phyloP scores from a whole-genome alignment of 2,888 invertebrate genomes.

The Terebella lapidaria region DNA sequence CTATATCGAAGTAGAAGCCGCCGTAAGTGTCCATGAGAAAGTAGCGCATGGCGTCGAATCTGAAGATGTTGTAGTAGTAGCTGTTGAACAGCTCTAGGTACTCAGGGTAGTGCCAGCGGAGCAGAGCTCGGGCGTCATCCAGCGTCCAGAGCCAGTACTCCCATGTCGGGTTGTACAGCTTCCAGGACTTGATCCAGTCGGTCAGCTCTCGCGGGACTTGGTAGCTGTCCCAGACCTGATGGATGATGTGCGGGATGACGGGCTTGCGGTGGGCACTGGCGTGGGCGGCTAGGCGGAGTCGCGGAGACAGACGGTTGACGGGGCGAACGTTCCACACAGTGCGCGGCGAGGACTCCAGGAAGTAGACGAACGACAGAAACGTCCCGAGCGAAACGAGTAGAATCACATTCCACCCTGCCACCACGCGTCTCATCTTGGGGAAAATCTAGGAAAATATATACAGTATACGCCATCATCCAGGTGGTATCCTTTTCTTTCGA shows the following conservation, averaged over 20 bases:
- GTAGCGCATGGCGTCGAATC: constrained; percentile 26
- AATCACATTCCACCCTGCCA: too few relatives aligned
- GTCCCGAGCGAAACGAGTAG: too few relatives aligned
- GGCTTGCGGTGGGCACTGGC: too few relatives aligned
- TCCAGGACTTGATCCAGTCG: constrained; percentile 35
- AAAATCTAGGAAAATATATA: too few relatives aligned
- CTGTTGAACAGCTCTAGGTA: constrained; percentile 16
- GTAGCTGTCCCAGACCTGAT: constrained; percentile 25
- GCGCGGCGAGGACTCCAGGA: too few relatives aligned
- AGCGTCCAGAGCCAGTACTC: constrained; percentile 50
- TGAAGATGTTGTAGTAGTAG: constrained; percentile 15
- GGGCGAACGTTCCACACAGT: too few relatives aligned
- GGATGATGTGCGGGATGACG: constrained; percentile 23
- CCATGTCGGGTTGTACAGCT: constrained; percentile 41
- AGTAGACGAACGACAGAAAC: too few relatives aligned
- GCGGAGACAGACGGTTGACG: too few relatives aligned
- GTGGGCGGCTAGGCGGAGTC: too few relatives aligned
- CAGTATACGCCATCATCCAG: too few relatives aligned
- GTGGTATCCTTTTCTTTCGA: too few relatives aligned
- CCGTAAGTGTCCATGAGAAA: constrained; percentile 26
- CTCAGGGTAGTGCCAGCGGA: constrained; percentile 31
- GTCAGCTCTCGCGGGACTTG: constrained; percentile 16
- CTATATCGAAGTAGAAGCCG: constrained; percentile 27
- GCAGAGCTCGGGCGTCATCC: constrained; percentile 36
- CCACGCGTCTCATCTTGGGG: too few relatives aligned